phyloP scores from a whole-genome alignment of 2,888 invertebrate genomes.

The Tinea trinotella region DNA sequence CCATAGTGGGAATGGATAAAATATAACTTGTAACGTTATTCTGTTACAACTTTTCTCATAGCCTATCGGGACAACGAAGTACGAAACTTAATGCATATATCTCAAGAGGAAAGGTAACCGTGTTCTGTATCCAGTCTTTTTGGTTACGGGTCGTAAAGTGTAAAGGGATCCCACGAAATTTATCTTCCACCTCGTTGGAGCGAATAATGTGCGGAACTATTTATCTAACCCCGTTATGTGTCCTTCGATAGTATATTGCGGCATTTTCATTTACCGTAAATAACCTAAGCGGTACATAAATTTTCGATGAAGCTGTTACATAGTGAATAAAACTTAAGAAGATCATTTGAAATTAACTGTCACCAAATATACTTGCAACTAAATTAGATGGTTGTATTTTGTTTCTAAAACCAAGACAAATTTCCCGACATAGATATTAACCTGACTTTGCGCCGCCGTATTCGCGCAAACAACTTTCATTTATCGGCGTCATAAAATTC shows the following conservation, averaged over 20 bases:
- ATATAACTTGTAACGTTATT: background rate
- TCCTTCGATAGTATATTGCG: conserved; percentile 17
- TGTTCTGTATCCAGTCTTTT: conserved; percentile 41
- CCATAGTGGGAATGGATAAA: background rate
- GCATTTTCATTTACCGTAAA: conserved; percentile 19
- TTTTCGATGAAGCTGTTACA: background rate
- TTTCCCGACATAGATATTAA: conserved; percentile 34
- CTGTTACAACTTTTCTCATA: conserved; percentile 10
- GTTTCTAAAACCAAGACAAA: conserved; percentile 16
- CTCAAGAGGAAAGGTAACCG: conserved; percentile 31
- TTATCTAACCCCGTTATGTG: conserved; percentile 29
- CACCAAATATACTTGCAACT: background rate
- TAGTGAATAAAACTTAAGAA: background rate
- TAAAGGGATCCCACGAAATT: conserved; percentile 48
- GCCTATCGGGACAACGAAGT: conserved; percentile 10
- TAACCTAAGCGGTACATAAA: conserved; percentile 10
- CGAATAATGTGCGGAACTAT: conserved; percentile 53
- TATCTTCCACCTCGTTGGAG: conserved; percentile 51
- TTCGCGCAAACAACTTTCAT: conserved; percentile 28
- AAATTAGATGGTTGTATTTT: background rate
- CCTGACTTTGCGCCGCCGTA: conserved; percentile 22
- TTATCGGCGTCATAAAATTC: conserved; percentile 29
- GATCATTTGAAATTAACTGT: background rate
- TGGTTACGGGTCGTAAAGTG: conserved; percentile 37
- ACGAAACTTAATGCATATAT: conserved; percentile 31